A percentile compares a stretch with the other conserved stretches of the same genome.
Evolutionary conservation across 2,888 invertebrate species (phyloP).

Genomic region (Cacoxenus indagator): DNA sequence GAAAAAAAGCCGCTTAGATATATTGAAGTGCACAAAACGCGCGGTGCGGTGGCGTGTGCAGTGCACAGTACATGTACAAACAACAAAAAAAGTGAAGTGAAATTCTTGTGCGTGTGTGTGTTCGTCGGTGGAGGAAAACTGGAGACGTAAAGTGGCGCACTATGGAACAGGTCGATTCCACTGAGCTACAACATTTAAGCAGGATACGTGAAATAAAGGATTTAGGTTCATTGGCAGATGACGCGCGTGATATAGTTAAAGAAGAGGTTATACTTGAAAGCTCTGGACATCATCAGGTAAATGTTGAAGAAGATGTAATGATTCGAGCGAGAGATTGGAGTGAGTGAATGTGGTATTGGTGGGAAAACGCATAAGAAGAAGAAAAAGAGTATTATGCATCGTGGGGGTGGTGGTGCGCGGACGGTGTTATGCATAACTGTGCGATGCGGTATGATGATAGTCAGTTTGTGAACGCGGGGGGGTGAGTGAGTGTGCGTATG

Average conservation of each 20-base stretch:
- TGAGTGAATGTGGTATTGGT: constrained; percentile 40
- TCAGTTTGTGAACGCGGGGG: constrained; percentile 28
- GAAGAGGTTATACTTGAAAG: constrained; percentile 67
- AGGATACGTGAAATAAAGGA: constrained; percentile 67
- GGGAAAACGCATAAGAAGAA: constrained; percentile 42
- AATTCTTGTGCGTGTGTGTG: constrained; percentile 37
- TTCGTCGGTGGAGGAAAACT: too few relatives aligned
- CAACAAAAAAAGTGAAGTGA: constrained; percentile 35
- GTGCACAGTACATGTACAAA: constrained; percentile 28
- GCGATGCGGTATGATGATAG: neutral
- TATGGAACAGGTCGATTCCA: constrained; percentile 67
- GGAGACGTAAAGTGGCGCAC: constrained; percentile 42
- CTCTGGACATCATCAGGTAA: constrained; percentile 56
- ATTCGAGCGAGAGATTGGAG: constrained; percentile 30
- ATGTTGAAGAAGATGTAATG: constrained; percentile 25
- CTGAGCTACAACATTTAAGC: constrained; percentile 66
- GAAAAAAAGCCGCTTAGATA: too few relatives aligned
- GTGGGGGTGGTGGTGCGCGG: constrained; percentile 15
- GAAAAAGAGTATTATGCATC: constrained; percentile 29
- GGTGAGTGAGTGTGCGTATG: constrained; percentile 41
- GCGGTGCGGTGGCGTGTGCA: neutral
- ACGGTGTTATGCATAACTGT: neutral
- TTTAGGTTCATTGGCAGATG: constrained; percentile 59
- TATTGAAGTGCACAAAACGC: neutral
- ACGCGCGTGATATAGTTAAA: constrained; percentile 65